A percentile compares a stretch with the other conserved stretches of the same genome.
phyloP scores from a whole-genome alignment of 2,113 vertebrate genomes.

The Morone saxatilis region DNA sequence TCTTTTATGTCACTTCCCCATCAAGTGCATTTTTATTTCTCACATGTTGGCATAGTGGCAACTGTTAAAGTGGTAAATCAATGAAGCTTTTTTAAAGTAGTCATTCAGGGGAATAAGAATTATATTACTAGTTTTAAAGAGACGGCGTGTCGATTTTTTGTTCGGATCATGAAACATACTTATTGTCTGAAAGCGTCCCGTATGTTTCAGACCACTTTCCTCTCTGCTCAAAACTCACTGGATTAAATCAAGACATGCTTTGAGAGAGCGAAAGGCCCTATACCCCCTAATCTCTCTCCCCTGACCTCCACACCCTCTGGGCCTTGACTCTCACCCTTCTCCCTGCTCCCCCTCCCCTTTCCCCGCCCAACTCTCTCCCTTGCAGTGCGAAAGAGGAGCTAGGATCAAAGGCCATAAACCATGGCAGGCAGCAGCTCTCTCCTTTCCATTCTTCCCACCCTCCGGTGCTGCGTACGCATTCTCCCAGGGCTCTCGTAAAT shows the following conservation, averaged over 20 bases:
- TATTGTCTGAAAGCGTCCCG: neutral
- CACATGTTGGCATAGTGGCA: neutral
- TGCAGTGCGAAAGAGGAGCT: slow-evolving; percentile 88
- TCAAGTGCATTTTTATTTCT: no score
- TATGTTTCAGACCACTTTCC: slow-evolving; percentile 17
- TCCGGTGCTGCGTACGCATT: slow-evolving; percentile 62
- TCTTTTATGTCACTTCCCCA: neutral
- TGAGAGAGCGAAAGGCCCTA: slow-evolving; percentile 56
- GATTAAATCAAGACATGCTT: slow-evolving; percentile 72
- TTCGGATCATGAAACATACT: neutral
- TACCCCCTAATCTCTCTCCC: slow-evolving; percentile 74
- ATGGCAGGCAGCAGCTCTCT: slow-evolving; percentile 84
- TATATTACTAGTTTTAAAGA: neutral
- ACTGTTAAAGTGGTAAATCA: neutral
- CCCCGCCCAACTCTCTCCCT: slow-evolving; percentile 60
- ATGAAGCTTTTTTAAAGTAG: neutral
- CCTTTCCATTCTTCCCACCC: slow-evolving; percentile 73
- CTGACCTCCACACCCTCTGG: slow-evolving; percentile 76
- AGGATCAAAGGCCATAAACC: slow-evolving; percentile 93
- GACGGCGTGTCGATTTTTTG: neutral
- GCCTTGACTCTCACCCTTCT: slow-evolving; percentile 66
- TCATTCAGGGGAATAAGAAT: neutral
- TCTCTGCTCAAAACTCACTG: slow-evolving; percentile 46
- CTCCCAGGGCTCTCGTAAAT: slow-evolving; percentile 78
- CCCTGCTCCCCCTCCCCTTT: slow-evolving; percentile 46